Evolutionary conservation across 2,113 vertebrate genomes (phyloP).

Genomic region (Toxotes chatareus): DNA sequence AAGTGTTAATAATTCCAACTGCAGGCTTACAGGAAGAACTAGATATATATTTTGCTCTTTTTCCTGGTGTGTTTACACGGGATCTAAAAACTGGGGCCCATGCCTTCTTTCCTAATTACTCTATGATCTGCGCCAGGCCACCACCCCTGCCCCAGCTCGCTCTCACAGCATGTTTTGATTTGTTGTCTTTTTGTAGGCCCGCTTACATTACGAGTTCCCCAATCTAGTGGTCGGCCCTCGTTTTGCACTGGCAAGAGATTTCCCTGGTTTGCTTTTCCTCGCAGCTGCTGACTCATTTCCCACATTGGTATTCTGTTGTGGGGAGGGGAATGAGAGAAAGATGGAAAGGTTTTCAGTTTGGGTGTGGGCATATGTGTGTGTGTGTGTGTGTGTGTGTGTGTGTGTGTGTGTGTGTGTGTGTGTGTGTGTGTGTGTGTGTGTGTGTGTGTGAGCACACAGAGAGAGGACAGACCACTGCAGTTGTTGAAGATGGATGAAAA

Average conservation of each 20-base stretch:
- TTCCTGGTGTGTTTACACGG: slow-evolving; percentile 48
- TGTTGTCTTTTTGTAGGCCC: slow-evolving; percentile 59
- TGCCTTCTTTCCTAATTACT: slow-evolving; percentile 44
- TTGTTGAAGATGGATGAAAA: slow-evolving; percentile 51
- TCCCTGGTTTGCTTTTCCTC: slow-evolving; percentile 67
- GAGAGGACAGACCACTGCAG: slow-evolving; percentile 46
- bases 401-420: slow-evolving; percentile 63
- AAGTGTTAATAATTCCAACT: slow-evolving; percentile 8
- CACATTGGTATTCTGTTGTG: slow-evolving; percentile 70
- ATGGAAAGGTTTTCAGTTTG: slow-evolving; percentile 60
- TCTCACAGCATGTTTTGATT: slow-evolving; percentile 70
- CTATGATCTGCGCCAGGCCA: slow-evolving; percentile 46
- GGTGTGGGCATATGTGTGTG: slow-evolving; percentile 70
- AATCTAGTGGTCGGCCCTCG: slow-evolving; percentile 52
- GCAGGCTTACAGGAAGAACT: slow-evolving; percentile 19
- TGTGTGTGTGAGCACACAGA: slow-evolving; percentile 46
- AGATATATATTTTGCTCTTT: slow-evolving; percentile 26
- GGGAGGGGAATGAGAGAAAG: slow-evolving; percentile 39
- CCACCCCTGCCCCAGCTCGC: slow-evolving; percentile 37
- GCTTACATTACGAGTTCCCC: slow-evolving; percentile 60
- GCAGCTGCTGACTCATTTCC: slow-evolving; percentile 83
- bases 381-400: slow-evolving; percentile 41
- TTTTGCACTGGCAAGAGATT: slow-evolving; percentile 60
- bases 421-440: slow-evolving; percentile 43
- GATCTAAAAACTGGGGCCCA: slow-evolving; percentile 37